Evolutionary conservation across 2,888 invertebrate species (phyloP).

Genomic region (Eristalis intricaria): DNA sequence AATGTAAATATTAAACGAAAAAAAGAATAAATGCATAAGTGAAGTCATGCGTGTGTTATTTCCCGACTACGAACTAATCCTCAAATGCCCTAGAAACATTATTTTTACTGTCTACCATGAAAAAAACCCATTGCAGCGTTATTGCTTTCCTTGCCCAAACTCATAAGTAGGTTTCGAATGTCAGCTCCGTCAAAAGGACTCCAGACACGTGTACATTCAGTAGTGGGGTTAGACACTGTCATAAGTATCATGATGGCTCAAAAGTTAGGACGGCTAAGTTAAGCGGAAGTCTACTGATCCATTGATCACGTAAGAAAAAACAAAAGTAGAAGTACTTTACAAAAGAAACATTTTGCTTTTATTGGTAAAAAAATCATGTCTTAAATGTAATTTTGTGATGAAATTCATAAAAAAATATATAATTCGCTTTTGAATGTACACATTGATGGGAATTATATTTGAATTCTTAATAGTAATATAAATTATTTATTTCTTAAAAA

Average conservation of each 20-base stretch:
- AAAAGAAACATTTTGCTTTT: constrained; percentile 36
- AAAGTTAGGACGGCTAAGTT: too few relatives aligned
- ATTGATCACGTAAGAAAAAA: neutral
- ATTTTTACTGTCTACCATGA: too few relatives aligned
- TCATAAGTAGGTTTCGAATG: too few relatives aligned
- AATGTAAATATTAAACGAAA: constrained; percentile 52
- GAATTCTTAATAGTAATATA: neutral
- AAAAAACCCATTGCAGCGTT: too few relatives aligned
- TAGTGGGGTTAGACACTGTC: too few relatives aligned
- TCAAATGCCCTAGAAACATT: neutral
- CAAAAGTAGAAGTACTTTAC: neutral
- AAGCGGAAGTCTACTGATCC: neutral
- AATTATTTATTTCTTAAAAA: constrained; percentile 86
- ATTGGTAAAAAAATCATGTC: constrained; percentile 57
- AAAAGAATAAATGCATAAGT: constrained; percentile 39
- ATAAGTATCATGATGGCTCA: too few relatives aligned
- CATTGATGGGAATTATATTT: constrained; percentile 16
- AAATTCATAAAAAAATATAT: constrained; percentile 47
- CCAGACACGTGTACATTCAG: too few relatives aligned
- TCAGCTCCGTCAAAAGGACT: too few relatives aligned
- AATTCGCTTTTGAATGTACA: constrained; percentile 32
- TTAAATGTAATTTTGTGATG: constrained; percentile 49
- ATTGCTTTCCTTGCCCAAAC: too few relatives aligned
- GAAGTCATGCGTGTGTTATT: neutral
- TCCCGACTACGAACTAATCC: neutral